Conservation (phyloP, 2,888 invertebrate genomes). For the Caenorhabditis angaria region DNA sequence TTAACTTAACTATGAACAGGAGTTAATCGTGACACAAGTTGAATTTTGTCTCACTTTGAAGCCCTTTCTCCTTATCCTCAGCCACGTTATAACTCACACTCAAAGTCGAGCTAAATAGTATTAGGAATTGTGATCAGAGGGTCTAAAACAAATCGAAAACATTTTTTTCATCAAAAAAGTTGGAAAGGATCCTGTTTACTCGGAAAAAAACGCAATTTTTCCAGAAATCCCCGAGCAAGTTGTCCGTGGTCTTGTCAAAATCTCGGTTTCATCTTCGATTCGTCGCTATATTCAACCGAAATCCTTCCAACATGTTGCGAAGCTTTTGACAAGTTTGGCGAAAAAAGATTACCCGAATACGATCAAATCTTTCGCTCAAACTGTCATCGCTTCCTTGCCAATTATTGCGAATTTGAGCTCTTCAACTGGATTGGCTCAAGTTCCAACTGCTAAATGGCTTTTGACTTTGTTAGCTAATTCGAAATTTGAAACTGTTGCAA, state of each 20-base stretch:
- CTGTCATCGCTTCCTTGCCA: constrained; percentile 17
- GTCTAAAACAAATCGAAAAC: no score
- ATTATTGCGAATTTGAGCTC: constrained; percentile 15
- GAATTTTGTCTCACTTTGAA: no score
- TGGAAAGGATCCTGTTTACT: no score
- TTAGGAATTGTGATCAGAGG: no score
- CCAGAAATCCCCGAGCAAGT: constrained; percentile 31
- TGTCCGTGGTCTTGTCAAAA: constrained; percentile 42
- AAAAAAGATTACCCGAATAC: constrained; percentile 38
- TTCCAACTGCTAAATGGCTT: constrained; percentile 30
- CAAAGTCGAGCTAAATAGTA: no score
- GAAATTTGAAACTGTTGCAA: constrained; percentile 1
- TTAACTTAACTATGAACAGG: no score
- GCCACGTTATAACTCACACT: no score
- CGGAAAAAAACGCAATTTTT: constrained; percentile 3
- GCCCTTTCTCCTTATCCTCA: no score
- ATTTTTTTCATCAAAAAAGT: no score
- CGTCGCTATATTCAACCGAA: constrained; percentile 36
- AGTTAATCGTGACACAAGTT: no score
- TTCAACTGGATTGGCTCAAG: constrained; percentile 11
- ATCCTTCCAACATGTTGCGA: constrained; percentile 40
- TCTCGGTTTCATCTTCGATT: constrained; percentile 31
- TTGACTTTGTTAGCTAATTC: constrained; percentile 6
- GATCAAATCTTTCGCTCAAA: constrained; percentile 28
- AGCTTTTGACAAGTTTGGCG: constrained; percentile 38